Evolutionary conservation across 2,113 vertebrate species (phyloP).

Genomic region (Entosphenus tridentatus): DNA sequence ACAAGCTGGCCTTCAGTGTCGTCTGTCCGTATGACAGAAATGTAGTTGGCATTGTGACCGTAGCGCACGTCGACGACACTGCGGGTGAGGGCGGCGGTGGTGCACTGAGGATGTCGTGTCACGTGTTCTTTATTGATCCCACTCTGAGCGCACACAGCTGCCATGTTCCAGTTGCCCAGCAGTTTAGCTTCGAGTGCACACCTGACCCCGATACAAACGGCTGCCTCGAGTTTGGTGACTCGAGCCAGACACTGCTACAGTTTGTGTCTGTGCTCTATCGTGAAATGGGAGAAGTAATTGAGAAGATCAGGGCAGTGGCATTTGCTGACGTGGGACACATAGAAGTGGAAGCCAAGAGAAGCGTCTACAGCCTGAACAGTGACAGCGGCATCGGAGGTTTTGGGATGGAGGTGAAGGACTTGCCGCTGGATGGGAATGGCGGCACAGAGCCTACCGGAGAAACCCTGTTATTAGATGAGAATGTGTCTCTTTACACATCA

Average conservation of each 20-base stretch:
- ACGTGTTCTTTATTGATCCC: neutral
- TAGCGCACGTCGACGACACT: constrained; percentile 20
- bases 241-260: neutral
- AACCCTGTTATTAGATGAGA: no score
- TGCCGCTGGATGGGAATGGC: no score
- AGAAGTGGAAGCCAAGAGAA: constrained; percentile 54
- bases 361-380: constrained; percentile 85
- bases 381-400: constrained; percentile 90
- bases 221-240: constrained; percentile 1
- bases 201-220: constrained; percentile 3
- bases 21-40: constrained; percentile 65
- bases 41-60: constrained; percentile 82
- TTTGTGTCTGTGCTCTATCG: neutral
- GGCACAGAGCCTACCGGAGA: no score
- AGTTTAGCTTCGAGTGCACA: constrained; percentile 3
- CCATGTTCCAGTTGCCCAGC: neutral
- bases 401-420: constrained; percentile 54
- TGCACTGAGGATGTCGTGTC: neutral
- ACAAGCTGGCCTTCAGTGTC: constrained; percentile 1
- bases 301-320: neutral
- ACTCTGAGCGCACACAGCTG: neutral
- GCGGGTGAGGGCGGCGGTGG: constrained; percentile 21
- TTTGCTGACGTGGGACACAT: constrained; percentile 14
- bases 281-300: constrained; percentile 1
- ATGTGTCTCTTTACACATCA: no score